Evolutionary conservation across 1,140 invertebrate species (phyloP), one percentile per base, ranked within the genome.

Genomic region (Aphidius gifuensis): DNA sequence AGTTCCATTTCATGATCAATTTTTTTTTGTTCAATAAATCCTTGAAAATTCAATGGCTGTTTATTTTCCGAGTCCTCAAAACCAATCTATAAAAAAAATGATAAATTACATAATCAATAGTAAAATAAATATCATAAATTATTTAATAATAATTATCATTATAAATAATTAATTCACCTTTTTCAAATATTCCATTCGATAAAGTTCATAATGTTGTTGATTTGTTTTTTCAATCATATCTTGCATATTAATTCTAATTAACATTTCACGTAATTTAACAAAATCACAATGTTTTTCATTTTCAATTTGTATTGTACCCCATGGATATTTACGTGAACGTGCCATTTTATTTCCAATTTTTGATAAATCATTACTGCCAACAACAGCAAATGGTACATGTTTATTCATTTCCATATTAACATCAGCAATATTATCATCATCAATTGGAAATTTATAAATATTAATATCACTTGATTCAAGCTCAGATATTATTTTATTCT

Each of bases 251-350:
- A 95, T 98, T 67, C 97, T 86, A 69, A 99, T 95, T 58, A 99
- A 78, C 93, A 99, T 99, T 82, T 99, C 97, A 46, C 97, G 87
- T 11, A 99, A 84, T 82, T 98, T 98, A 6, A 98, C 94, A 83
- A 99, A 99, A 82, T 99, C 98, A 80, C 97, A 99, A 82, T 99
- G 97, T n/a, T 90, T 89, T 83, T 99, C 97, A 82, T 99, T 99
- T 82, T 99, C 97, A 63, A 99, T 96, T 88, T 98, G 96, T 6
- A 99, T 97, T 5, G 95, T 98, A 51, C 97, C 97, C 97, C 98
- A 99, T 11, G 97, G 97, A 84, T 99, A 99, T 78, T 98, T 95
- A 9, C 97, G 83, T 1, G 96, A 96, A 61, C 97, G 85, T 66
- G 97, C 90, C 82, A 94, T 94, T 83, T 99, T 98, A 75, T 94